Conservation (phyloP, 1,140 invertebrate genomes). For the Acromyrmex heyeri region DNA sequence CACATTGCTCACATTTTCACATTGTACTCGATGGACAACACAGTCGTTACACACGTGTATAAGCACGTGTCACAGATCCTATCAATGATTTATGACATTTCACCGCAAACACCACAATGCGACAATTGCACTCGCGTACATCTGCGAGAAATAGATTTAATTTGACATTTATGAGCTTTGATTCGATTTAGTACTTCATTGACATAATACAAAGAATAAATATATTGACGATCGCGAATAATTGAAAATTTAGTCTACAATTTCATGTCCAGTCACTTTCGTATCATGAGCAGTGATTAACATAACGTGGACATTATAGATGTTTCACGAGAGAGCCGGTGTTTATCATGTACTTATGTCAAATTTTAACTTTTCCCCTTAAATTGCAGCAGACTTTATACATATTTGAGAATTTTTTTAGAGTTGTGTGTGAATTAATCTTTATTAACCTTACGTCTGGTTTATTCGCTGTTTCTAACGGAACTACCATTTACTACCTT, state of each 20-base stretch:
- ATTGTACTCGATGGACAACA: neutral
- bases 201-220: neutral
- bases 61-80: neutral
- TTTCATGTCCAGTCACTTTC: neutral
- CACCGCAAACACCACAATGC: conserved; percentile 3
- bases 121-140: neutral
- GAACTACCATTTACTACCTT: too few species aligned
- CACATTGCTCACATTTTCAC: neutral
- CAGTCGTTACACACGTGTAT: neutral
- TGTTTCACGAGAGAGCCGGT: too few species aligned
- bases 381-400: too few species aligned
- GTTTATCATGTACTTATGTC: too few species aligned
- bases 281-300: neutral
- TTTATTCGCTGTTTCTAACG: too few species aligned
- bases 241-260: neutral
- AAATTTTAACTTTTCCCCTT: too few species aligned
- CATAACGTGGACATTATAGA: neutral
- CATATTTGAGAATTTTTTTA: too few species aligned
- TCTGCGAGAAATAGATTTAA: neutral
- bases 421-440: too few species aligned
- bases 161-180: conserved; percentile 20
- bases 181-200: neutral
- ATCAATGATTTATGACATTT: conserved; percentile 54
- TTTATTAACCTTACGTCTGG: too few species aligned
- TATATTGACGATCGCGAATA: neutral